Percentiles rank a stretch among this genome's conserved stretches.
phyloP scores from a whole-genome alignment of 2,797 vertebrate genomes.

The Graptemys geographica region DNA sequence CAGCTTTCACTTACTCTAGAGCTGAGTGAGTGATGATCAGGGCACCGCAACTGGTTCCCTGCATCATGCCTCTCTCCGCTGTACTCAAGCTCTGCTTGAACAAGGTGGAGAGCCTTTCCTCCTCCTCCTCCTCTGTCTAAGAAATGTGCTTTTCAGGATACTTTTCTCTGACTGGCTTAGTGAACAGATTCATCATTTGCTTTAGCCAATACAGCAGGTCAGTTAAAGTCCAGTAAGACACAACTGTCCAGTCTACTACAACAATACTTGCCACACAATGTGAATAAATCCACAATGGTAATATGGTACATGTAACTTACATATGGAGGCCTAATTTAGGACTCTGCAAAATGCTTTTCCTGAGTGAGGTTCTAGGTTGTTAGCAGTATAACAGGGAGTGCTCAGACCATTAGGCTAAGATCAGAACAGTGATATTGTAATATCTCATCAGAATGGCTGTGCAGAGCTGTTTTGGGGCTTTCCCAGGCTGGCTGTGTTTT shows the following conservation, averaged over 20 bases:
- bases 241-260: not conserved
- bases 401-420: not conserved
- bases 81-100: not conserved
- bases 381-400: not conserved
- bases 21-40: not conserved
- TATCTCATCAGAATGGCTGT: not conserved
- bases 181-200: not conserved
- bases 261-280: not conserved
- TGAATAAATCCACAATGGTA: not conserved
- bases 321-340: not conserved
- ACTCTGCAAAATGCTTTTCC: not conserved
- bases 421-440: not conserved
- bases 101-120: not conserved
- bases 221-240: not conserved
- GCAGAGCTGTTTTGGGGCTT: not conserved
- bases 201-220: not conserved
- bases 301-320: constrained; percentile 15
- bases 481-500: not conserved
- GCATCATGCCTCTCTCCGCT: not conserved
- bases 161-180: not conserved
- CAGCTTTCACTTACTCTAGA: not conserved
- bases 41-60: not conserved
- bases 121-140: not conserved
- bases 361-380: not conserved
- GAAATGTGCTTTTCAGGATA: not conserved